Conservation (phyloP, 2,888 invertebrate species). For the Callimorpha dominula region DNA sequence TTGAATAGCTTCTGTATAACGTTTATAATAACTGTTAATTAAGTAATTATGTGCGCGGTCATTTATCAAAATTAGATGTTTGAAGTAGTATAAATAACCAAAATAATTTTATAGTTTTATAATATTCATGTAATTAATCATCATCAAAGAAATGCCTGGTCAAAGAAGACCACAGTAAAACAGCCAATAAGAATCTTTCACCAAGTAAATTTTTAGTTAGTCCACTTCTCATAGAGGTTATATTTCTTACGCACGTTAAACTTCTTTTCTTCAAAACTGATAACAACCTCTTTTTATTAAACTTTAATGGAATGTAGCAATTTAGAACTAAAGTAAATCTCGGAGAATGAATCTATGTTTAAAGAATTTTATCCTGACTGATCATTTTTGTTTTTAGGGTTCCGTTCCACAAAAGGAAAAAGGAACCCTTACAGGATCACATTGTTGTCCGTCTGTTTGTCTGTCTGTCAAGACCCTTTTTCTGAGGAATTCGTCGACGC, state of each 20-base stretch:
- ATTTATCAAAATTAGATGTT: background rate
- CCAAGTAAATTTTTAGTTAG: background rate
- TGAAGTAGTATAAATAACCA: background rate
- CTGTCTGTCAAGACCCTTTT: no score
- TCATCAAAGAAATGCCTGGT: no score
- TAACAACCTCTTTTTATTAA: background rate
- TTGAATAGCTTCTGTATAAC: slow-evolving; percentile 24
- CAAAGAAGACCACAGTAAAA: background rate
- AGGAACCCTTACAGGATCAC: no score
- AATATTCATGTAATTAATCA: background rate
- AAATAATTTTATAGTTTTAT: background rate
- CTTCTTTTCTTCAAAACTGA: background rate
- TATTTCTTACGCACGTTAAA: background rate
- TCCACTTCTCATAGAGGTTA: background rate
- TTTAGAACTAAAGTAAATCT: no score
- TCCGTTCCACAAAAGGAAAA: no score
- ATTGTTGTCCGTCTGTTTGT: no score
- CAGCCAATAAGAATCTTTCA: background rate
- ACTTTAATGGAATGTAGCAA: background rate
- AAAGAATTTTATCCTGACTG: no score
- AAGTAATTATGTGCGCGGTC: background rate
- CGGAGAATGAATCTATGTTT: no score
- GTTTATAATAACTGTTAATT: slow-evolving; percentile 17
- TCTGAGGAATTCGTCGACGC: no score
- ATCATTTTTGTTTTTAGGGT: no score